A percentile compares a stretch with the other conserved stretches of the same genome.
phyloP scores from a whole-genome alignment of 2,113 vertebrate species.

The Cyanoramphus novaezelandiae region DNA sequence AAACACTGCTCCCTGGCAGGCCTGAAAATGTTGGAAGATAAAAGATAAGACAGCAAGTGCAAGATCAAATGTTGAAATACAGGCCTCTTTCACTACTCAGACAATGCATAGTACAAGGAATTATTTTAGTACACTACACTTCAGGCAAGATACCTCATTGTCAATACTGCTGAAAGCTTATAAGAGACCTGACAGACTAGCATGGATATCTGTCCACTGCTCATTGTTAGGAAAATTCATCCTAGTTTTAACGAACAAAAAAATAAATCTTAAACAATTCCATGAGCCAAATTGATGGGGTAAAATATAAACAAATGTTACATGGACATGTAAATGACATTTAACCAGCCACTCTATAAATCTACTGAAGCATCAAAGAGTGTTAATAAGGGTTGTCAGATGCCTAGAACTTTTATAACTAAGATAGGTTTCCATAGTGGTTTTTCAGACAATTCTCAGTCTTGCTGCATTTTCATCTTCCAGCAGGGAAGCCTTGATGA shows the following conservation, averaged over 20 bases:
- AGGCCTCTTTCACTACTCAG: background rate
- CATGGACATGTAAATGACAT: background rate
- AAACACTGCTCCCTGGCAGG: background rate
- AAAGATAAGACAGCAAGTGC: background rate
- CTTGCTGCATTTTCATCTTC: background rate
- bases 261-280: background rate
- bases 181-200: background rate
- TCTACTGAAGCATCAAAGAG: background rate
- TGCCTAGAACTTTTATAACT: background rate
- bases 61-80: background rate
- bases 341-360: background rate
- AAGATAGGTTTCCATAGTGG: background rate
- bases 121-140: background rate
- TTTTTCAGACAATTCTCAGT: background rate
- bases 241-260: background rate
- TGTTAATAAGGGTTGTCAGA: background rate
- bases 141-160: background rate
- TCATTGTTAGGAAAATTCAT: background rate
- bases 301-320: background rate
- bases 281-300: background rate
- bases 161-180: background rate
- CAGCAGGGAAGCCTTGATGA: accelerated
- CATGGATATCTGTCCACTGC: background rate
- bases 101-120: background rate
- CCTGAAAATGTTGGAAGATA: background rate